These are phyloP conservation scores for Drosophila buzzatii DNA, from an alignment of 2,888 invertebrate genomes.

Conservation along the genomic window DNA sequence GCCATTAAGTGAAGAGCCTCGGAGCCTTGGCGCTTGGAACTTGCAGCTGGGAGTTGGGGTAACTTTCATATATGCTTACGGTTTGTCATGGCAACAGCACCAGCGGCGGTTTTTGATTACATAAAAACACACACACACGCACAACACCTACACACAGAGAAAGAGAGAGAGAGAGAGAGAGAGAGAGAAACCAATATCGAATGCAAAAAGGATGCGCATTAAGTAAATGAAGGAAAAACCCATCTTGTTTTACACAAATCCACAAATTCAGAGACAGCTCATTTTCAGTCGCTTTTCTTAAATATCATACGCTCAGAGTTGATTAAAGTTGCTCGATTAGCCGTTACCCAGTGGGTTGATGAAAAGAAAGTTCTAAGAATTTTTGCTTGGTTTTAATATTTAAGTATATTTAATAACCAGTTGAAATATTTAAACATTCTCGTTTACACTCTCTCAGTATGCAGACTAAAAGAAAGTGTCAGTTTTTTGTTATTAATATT, in stretches of 20 bases:
- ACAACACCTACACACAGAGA: neutral
- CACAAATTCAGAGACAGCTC: constrained; percentile 20
- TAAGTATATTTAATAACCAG: too few species aligned
- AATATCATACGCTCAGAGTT: neutral
- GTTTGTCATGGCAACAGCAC: constrained; percentile 29
- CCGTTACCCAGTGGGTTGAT: neutral
- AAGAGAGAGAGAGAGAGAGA: too few species aligned
- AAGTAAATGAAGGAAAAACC: constrained; percentile 43
- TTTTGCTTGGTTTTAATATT: too few species aligned
- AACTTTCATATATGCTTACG: constrained; percentile 6
- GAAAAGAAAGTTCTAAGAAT: too few species aligned
- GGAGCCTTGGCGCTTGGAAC: constrained; percentile 10
- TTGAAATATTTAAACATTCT: too few species aligned
- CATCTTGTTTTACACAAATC: constrained; percentile 17
- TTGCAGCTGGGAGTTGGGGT: neutral
- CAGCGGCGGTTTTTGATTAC: constrained; percentile 42
- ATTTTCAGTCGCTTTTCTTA: constrained; percentile 1
- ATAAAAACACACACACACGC: constrained; percentile 17
- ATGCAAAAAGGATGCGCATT: constrained; percentile 50
- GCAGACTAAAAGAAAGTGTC: too few species aligned
- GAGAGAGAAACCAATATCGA: constrained; percentile 17
- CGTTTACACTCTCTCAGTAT: too few species aligned
- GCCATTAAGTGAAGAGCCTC: constrained; percentile 45
- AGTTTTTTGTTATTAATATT: too few species aligned
- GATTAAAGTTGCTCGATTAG: neutral